Percentiles rank a stretch among this genome's conserved stretches.
Conservation (phyloP, 1,140 invertebrate species). For the Brachionus rubens region DNA sequence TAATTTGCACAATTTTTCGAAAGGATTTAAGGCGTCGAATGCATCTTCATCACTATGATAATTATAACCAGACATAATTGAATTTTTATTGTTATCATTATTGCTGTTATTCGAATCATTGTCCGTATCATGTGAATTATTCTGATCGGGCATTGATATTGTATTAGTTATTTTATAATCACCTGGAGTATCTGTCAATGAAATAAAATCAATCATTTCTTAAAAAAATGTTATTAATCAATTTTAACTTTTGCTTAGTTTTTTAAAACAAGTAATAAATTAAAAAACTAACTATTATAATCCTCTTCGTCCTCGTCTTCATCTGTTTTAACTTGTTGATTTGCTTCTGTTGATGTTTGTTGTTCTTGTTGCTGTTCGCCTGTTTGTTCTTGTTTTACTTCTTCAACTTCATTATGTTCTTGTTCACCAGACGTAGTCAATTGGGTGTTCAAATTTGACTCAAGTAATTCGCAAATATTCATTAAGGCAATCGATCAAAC, state of each 20-base stretch:
- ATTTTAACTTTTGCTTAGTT: background rate
- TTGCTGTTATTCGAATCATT: background rate
- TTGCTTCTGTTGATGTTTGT: background rate
- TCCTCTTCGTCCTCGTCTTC: background rate
- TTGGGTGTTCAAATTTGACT: constrained; percentile 26
- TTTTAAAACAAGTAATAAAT: background rate
- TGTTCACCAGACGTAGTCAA: constrained; percentile 12
- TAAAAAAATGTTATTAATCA: background rate
- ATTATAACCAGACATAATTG: background rate
- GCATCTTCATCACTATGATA: background rate
- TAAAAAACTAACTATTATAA: constrained; percentile 38
- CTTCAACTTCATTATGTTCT: background rate
- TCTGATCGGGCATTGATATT: background rate
- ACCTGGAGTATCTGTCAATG: background rate
- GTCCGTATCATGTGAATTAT: background rate
- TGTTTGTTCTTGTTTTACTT: background rate
- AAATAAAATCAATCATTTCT: constrained; percentile 40
- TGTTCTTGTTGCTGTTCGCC: background rate
- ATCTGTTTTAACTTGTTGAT: background rate
- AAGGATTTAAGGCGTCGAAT: constrained; percentile 32
- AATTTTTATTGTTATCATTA: no score
- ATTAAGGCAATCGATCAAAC: constrained; percentile 6
- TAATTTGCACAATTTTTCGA: constrained; percentile 30
- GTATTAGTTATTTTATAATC: background rate
- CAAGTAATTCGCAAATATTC: constrained; percentile 38